Percentiles rank a stretch among this genome's conserved stretches.
Conservation (phyloP, 2,888 invertebrate genomes). For the Allygus modestus region DNA sequence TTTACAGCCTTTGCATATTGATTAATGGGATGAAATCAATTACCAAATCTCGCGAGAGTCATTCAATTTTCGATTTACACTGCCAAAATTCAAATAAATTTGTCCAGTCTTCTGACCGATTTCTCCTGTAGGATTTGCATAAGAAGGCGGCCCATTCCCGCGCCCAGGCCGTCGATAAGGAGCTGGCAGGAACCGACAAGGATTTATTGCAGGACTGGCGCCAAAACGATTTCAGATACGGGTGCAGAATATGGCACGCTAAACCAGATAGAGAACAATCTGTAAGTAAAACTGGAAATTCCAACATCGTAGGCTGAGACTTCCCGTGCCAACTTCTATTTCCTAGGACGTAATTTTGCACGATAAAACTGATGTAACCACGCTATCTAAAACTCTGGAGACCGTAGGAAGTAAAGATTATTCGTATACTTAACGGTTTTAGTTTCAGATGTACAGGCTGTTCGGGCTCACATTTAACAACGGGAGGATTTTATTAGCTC, state of each 20-base stretch:
- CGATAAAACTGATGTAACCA: too few species aligned
- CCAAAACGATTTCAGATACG: conserved; percentile 25
- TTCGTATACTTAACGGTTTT: too few species aligned
- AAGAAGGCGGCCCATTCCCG: not conserved
- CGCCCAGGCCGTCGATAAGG: not conserved
- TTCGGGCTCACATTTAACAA: too few species aligned
- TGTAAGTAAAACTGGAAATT: not conserved
- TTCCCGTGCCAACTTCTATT: not conserved
- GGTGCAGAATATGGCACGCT: not conserved
- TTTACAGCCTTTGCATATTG: conserved; percentile 2
- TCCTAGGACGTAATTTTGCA: not conserved
- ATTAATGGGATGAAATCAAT: not conserved
- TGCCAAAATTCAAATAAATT: conserved; percentile 12
- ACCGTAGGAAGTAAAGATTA: too few species aligned
- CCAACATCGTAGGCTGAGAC: not conserved
- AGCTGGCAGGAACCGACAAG: not conserved
- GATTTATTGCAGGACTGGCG: not conserved
- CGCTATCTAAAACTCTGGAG: too few species aligned
- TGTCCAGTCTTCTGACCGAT: not conserved
- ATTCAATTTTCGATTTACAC: conserved; percentile 26
- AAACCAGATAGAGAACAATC: not conserved
- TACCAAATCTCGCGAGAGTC: not conserved
- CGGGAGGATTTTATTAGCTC: too few species aligned
- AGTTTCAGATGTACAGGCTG: too few species aligned
- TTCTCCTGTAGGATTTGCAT: conserved; percentile 17